Conservation (phyloP, 1,140 invertebrate genomes). For the Scaptomyza hsui region DNA sequence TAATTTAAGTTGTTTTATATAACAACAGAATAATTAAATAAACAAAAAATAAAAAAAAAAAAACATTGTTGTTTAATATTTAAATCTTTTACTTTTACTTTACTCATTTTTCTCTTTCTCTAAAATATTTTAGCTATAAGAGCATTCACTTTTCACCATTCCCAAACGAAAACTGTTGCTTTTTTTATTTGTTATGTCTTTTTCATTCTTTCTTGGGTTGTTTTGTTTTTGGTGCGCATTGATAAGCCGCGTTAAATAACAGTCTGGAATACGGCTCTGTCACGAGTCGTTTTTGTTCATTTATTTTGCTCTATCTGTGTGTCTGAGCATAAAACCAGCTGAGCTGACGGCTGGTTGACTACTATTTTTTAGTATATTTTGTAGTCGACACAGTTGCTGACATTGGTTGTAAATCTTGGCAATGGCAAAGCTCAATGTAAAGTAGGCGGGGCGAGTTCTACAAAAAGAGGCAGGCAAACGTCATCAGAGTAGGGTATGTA, state of each 20-base stretch:
- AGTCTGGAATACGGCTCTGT: slow-evolving; percentile 16
- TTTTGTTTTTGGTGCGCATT: slow-evolving; percentile 25
- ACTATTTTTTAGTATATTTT: slow-evolving; percentile 53
- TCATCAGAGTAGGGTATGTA: background rate
- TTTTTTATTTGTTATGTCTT: background rate
- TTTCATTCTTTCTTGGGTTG: background rate
- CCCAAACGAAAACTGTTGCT: background rate
- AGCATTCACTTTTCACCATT: background rate
- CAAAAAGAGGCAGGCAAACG: background rate
- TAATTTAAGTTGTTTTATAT: too few relatives aligned
- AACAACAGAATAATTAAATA: too few relatives aligned
- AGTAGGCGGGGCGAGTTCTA: slow-evolving; percentile 18
- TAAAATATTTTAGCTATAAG: background rate
- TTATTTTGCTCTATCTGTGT: slow-evolving; percentile 23
- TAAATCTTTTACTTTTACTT: background rate
- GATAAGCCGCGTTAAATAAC: slow-evolving; percentile 47
- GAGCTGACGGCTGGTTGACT: slow-evolving; percentile 25
- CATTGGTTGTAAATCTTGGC: slow-evolving; percentile 62
- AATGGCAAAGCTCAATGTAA: slow-evolving; percentile 53
- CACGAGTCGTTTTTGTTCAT: slow-evolving; percentile 32
- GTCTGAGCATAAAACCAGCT: slow-evolving; percentile 34
- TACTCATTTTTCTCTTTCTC: background rate
- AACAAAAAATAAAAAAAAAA: too few relatives aligned
- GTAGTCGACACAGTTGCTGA: slow-evolving; percentile 58
- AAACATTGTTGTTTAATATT: background rate